These are phyloP conservation scores for Drosophila melanosoma DNA, from an alignment of 2,888 invertebrate genomes.

Conservation along the genomic window DNA sequence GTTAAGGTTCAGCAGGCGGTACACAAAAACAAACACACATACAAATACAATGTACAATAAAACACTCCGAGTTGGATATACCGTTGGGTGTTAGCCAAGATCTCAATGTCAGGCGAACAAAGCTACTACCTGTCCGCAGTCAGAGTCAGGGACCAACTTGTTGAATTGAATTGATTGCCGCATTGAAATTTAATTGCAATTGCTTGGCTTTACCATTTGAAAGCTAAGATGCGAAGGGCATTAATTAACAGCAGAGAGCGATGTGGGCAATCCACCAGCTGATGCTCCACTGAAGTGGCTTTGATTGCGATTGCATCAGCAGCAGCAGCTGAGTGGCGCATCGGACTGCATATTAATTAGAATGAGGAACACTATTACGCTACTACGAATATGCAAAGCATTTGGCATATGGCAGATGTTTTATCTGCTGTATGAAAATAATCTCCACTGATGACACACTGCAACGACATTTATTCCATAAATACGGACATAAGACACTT, in stretches of 20 bases:
- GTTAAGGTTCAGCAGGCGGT: conserved; percentile 47
- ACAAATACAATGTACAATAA: conserved; percentile 10
- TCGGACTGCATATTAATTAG: conserved; percentile 73
- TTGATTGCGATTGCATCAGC: conserved; percentile 61
- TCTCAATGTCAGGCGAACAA: conserved; percentile 48
- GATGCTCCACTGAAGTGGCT: conserved; percentile 64
- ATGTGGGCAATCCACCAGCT: conserved; percentile 30
- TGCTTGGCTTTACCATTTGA: conserved; percentile 56
- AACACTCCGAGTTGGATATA: conserved; percentile 18
- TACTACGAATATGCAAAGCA: conserved; percentile 66
- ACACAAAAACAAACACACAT: neutral
- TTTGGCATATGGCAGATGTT: conserved; percentile 43
- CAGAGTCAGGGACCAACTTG: conserved; percentile 61
- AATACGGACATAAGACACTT: conserved; percentile 42
- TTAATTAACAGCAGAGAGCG: conserved; percentile 65
- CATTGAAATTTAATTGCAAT: conserved; percentile 76
- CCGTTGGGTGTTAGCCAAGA: conserved; percentile 13
- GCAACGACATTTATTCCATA: conserved; percentile 39
- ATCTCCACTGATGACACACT: conserved; percentile 31
- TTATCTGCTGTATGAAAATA: conserved; percentile 44
- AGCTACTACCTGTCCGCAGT: conserved; percentile 31
- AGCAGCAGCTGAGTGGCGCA: conserved; percentile 28
- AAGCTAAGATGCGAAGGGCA: conserved; percentile 78
- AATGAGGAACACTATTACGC: conserved; percentile 19
- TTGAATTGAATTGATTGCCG: conserved; percentile 78